Base-by-base conservation (phyloP, 2,888 invertebrate species). In the Conistra vaccinii region DNA sequence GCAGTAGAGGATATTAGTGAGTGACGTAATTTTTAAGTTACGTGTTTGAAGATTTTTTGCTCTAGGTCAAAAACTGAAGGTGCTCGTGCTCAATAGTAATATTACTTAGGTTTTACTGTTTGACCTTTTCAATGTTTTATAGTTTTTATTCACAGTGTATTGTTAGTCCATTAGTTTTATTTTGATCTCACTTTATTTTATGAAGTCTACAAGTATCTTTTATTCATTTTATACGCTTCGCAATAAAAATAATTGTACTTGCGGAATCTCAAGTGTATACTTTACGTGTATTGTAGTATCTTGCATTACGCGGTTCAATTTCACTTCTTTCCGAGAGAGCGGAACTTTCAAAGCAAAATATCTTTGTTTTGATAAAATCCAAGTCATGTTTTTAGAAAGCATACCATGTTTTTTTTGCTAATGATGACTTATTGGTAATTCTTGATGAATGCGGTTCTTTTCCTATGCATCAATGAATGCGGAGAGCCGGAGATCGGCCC, bases 321-420 rank as follows among this genome's bases (percentile, higher is more conserved):
- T 86, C 85, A 84, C 84, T 76, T 84, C 51, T 76, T 76, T 80
- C 42, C 42, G 70, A 83, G 85, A 86, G 75, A 85, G 79, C 69
- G 78, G 70, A 51, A 86, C 78, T 82, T 83, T 85, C 74, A 61
- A 79, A 81, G 69, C 58, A 69, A 81, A 85, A 74, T 80, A 77
- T 82, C 58, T 71, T 78, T 83, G 76, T 86, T 85, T 81, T 85
- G 69, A 84, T 83, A 81, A 80, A 84, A 84, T 69, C 53, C 83
- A 80, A 85, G 80, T 83, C 85, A 84, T 84, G 79, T 71, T 80
- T 76, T 61, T 83, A 87, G 83, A 87, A 87, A 86, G 79, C 57
- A 68, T 67, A 51, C 35, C 48, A 48, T 62, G n/a, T 53, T 76
- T 80, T 48, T 12, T 26, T 42, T 63, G 58, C 20, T 67, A 51